Conservation (phyloP, 2,113 vertebrate species). For the Spea bombifrons region DNA sequence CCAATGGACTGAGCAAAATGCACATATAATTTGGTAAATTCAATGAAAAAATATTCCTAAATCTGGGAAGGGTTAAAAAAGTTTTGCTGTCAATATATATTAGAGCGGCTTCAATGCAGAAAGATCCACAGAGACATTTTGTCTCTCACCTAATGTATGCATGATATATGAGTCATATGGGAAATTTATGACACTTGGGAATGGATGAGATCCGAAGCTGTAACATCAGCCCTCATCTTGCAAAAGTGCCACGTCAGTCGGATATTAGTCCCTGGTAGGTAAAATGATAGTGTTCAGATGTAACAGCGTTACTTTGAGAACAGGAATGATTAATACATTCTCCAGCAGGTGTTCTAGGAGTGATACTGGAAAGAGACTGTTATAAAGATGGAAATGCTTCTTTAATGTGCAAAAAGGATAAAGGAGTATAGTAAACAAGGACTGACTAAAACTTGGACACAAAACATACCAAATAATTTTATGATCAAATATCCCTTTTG, state of each 20-base stretch:
- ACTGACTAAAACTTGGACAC: not conserved
- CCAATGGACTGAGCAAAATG: too few species aligned
- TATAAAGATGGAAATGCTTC: not conserved
- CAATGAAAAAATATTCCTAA: too few species aligned
- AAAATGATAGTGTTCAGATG: not conserved
- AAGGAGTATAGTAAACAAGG: constrained; percentile 17
- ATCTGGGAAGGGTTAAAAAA: too few species aligned
- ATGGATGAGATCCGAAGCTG: not conserved
- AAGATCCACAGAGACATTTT: too few species aligned
- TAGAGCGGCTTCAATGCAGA: too few species aligned
- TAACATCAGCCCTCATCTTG: not conserved
- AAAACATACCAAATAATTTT: not conserved
- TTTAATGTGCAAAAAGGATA: constrained; percentile 7
- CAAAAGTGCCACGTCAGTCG: not conserved
- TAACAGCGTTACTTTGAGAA: not conserved
- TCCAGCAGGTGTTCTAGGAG: constrained; percentile 24
- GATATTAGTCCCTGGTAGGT: not conserved
- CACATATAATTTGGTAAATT: too few species aligned
- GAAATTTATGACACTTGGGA: not conserved
- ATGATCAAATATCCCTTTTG: too few species aligned
- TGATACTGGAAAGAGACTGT: not conserved
- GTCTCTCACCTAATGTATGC: too few species aligned
- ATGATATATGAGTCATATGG: not conserved
- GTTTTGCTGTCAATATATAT: too few species aligned
- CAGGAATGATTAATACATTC: constrained; percentile 6